Conservation (phyloP, 2,797 vertebrate genomes). For the Aratinga solstitialis region DNA sequence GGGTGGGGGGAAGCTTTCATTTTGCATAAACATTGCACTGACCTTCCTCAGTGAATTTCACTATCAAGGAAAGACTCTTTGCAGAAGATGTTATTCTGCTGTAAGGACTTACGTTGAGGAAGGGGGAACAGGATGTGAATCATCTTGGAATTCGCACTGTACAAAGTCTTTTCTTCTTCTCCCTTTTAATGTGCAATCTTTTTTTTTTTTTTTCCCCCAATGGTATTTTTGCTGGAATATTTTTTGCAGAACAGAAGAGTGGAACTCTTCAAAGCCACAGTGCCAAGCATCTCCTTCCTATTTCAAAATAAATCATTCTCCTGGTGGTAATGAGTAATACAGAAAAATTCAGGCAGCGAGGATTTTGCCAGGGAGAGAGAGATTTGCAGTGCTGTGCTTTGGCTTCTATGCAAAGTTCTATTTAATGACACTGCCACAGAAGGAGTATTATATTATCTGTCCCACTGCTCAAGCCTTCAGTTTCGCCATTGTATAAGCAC, state of each 20-base stretch:
- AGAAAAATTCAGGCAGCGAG: constrained; percentile 55
- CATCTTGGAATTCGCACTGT: neutral
- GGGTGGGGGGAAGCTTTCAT: neutral
- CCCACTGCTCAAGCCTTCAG: constrained; percentile 48
- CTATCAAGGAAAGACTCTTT: neutral
- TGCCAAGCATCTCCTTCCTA: constrained; percentile 49
- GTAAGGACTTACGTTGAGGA: neutral
- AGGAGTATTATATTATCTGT: constrained; percentile 68
- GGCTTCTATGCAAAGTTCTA: constrained; percentile 61
- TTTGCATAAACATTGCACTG: constrained; percentile 32
- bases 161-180: neutral
- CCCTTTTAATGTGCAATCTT: neutral
- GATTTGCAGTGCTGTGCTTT: constrained; percentile 55
- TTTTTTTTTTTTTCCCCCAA: neutral
- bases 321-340: constrained; percentile 56
- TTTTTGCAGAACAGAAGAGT: constrained; percentile 56
- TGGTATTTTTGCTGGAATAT: constrained; percentile 50
- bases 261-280: neutral
- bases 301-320: constrained; percentile 67
- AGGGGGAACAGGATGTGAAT: neutral
- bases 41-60: neutral
- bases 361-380: constrained; percentile 46
- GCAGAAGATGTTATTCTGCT: neutral
- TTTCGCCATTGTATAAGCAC: constrained; percentile 37
- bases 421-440: constrained; percentile 68